These are phyloP conservation scores for Eurosta solidaginis DNA, from an alignment of 1,140 invertebrate species.

Conservation along the genomic window DNA sequence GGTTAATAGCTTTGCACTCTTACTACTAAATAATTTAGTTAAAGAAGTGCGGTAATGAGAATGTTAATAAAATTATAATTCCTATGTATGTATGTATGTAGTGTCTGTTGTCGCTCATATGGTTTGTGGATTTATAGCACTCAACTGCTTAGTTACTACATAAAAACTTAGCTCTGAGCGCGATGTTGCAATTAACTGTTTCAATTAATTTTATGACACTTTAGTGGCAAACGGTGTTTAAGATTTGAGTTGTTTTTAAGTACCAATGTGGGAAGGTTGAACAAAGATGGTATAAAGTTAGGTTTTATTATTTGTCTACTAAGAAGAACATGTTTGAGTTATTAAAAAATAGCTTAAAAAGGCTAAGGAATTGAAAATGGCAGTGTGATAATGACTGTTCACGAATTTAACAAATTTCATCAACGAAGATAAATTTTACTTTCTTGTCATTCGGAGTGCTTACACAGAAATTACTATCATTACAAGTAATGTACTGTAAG, in stretches of 20 bases:
- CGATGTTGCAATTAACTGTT: neutral
- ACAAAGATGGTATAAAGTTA: no score
- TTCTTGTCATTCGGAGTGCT: no score
- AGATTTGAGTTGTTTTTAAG: neutral
- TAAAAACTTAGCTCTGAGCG: constrained; percentile 4
- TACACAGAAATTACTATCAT: no score
- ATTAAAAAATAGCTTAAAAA: no score
- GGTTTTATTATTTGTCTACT: no score
- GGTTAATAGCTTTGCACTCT: neutral
- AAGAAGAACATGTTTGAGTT: no score
- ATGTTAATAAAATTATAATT: constrained; percentile 60
- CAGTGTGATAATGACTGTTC: no score
- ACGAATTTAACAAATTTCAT: no score
- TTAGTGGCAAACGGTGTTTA: neutral
- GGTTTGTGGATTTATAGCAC: neutral
- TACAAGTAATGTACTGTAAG: no score
- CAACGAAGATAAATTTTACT: no score
- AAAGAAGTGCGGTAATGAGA: constrained; percentile 33
- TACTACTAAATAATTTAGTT: constrained; percentile 17
- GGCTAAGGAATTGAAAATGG: no score
- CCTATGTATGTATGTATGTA: neutral
- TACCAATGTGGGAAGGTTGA: neutral
- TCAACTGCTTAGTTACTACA: no score
- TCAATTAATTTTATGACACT: constrained; percentile 8
- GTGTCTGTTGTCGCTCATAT: neutral